These are phyloP conservation scores for Myrmecophaga tridactyla DNA, from an alignment of 2,113 vertebrate genomes.

Conservation along the genomic window DNA sequence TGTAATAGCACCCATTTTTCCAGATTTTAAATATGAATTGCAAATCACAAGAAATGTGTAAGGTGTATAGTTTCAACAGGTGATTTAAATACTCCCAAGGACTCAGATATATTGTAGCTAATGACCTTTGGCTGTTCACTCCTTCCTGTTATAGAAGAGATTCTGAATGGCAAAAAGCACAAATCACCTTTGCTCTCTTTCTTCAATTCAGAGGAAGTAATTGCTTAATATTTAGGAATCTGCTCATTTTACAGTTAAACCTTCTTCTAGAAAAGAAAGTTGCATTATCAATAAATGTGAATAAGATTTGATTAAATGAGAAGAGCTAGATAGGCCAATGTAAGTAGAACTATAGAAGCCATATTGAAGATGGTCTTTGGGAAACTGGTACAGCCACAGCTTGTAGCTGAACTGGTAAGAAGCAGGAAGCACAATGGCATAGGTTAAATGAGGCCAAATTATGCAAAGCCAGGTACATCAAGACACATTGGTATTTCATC, in stretches of 20 bases:
- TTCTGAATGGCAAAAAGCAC: neutral
- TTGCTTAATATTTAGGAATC: neutral
- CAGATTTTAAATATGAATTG: slow-evolving; percentile 30
- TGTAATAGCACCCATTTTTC: neutral
- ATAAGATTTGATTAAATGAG: neutral
- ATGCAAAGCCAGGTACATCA: neutral
- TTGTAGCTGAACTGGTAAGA: neutral
- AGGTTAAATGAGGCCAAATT: neutral
- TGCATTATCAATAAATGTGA: neutral
- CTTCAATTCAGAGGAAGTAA: neutral
- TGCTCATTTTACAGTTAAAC: neutral
- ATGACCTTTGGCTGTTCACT: neutral
- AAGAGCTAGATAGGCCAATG: neutral
- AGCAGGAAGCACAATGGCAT: neutral
- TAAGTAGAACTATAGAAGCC: neutral
- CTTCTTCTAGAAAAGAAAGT: neutral
- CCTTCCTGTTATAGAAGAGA: neutral
- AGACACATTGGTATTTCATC: neutral
- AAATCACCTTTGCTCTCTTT: neutral
- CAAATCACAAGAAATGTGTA: slow-evolving; percentile 5
- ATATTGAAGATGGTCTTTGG: neutral
- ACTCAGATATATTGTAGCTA: neutral
- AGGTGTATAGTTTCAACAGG: neutral
- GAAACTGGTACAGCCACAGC: neutral
- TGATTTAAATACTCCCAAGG: neutral